A percentile compares a stretch with the other conserved stretches of the same genome.
phyloP scores from a whole-genome alignment of 1,140 invertebrate species.

The Cyclina sinensis region DNA sequence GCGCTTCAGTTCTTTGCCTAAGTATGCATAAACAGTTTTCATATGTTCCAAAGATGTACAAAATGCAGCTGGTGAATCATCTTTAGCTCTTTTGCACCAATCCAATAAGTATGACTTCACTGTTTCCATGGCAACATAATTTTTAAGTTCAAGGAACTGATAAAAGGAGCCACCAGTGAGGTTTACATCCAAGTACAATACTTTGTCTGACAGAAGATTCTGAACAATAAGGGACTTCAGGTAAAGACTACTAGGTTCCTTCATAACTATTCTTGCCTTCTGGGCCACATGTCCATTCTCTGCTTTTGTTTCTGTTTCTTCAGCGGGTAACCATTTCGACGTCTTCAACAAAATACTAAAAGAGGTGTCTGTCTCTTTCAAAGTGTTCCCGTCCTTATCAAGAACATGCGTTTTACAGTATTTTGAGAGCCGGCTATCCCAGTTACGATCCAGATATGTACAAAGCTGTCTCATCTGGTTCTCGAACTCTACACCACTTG shows the following conservation, averaged over 20 bases:
- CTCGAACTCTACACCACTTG: background rate
- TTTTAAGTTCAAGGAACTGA: constrained; percentile 78
- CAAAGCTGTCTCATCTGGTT: constrained; percentile 52
- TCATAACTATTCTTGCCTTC: constrained; percentile 51
- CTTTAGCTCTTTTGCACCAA: constrained; percentile 74
- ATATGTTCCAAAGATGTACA: constrained; percentile 78
- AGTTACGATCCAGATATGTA: constrained; percentile 4
- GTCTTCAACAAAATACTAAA: constrained; percentile 44
- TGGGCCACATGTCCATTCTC: constrained; percentile 32
- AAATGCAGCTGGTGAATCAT: constrained; percentile 71
- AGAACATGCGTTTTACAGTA: constrained; percentile 23
- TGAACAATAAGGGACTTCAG: constrained; percentile 61
- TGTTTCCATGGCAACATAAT: constrained; percentile 58
- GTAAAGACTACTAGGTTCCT: constrained; percentile 74
- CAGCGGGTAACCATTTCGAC: constrained; percentile 78
- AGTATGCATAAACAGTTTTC: constrained; percentile 76
- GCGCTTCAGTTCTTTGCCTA: constrained; percentile 73
- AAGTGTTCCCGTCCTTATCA: constrained; percentile 20
- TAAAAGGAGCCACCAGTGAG: constrained; percentile 70
- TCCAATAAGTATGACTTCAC: constrained; percentile 73
- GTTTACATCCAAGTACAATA: constrained; percentile 70
- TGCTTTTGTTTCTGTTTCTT: constrained; percentile 43
- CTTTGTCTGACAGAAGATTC: constrained; percentile 75
- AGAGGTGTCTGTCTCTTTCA: constrained; percentile 40
- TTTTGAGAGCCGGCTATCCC: constrained; percentile 25